Evolutionary conservation across 2,113 vertebrate genomes (phyloP).

Genomic region (Rhadina sibilatrix): DNA sequence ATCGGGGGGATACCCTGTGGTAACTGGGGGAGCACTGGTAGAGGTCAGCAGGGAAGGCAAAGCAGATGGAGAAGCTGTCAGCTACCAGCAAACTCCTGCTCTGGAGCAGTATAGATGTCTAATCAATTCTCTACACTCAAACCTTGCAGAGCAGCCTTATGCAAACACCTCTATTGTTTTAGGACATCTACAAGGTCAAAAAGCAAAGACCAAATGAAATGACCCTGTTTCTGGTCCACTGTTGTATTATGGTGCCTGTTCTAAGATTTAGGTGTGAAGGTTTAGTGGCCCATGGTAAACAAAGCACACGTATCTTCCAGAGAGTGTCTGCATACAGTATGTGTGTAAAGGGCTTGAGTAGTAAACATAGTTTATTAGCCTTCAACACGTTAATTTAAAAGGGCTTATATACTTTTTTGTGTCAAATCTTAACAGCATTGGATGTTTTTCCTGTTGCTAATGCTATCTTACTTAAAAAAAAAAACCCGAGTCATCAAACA

Average conservation of each 20-base stretch:
- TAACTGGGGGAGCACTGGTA: background rate
- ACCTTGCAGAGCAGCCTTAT: background rate
- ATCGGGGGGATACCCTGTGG: background rate
- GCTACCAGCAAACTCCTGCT: background rate
- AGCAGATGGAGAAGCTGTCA: background rate
- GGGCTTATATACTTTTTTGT: background rate
- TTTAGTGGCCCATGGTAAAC: background rate
- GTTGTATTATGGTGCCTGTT: background rate
- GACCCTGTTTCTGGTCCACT: background rate
- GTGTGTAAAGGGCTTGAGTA: background rate
- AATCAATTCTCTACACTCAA: background rate
- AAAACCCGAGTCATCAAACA: background rate
- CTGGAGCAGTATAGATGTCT: background rate
- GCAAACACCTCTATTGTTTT: background rate
- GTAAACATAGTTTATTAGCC: background rate
- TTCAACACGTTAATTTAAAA: background rate
- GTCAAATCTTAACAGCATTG: background rate
- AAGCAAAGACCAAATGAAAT: background rate
- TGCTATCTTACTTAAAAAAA: background rate
- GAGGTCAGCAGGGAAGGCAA: background rate
- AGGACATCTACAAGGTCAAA: background rate
- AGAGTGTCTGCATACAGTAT: too few species aligned
- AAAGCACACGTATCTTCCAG: rapidly evolving
- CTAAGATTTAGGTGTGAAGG: background rate
- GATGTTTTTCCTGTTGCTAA: background rate